Evolutionary conservation across 2,797 vertebrate species (phyloP), one percentile per base, ranked within the genome.

Genomic region (Telmatherina bonti): DNA sequence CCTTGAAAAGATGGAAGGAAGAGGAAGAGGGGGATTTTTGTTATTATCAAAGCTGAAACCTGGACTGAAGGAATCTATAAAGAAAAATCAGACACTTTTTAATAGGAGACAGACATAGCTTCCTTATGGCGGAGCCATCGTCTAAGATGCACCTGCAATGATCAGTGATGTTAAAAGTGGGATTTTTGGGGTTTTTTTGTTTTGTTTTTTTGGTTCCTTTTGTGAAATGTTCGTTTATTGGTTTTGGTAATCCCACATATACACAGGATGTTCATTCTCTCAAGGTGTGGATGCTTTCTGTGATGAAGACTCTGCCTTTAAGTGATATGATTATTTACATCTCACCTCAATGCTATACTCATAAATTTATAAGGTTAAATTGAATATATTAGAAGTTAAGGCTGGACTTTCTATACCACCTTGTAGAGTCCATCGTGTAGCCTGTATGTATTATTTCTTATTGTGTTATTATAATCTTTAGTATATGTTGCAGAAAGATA

Each of bases 1-100:
- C 89, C 94, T 93, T 94, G 92, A 92, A 85, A 84, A 85, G 75
- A 84, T 84, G 75, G 85, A 88, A 74, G 76, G 83, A 86, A 82
- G 77, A 70, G 77, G n/a, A 82, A 85, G 82, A 74, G 74, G 67
- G 67, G 58, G 57, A 71, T 78, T 82, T 76, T 81, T 91, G 53
- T 81, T 91, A 58, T 76, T 79, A 87, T 83, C 81, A 71, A 87
- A 83, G 38, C 79, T 75, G 76, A 84, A 83, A 70, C 72, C 59
- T 79, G 76, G 38, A 83, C 65, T 73, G 65, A 27, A 72, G 53
- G 70, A 88, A 74, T 80, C 66, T 72, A 59, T 70, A 57, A 83
- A 83, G 71, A 75, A 41, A 33, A 30, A 56, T 10, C 54, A 53
- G 18, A 52, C 59, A 62, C 61, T 76, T 72, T 83, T 70, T 81